Evolutionary conservation across 1,140 invertebrate genomes (phyloP).

Genomic region (Trigoniulus corallinus): DNA sequence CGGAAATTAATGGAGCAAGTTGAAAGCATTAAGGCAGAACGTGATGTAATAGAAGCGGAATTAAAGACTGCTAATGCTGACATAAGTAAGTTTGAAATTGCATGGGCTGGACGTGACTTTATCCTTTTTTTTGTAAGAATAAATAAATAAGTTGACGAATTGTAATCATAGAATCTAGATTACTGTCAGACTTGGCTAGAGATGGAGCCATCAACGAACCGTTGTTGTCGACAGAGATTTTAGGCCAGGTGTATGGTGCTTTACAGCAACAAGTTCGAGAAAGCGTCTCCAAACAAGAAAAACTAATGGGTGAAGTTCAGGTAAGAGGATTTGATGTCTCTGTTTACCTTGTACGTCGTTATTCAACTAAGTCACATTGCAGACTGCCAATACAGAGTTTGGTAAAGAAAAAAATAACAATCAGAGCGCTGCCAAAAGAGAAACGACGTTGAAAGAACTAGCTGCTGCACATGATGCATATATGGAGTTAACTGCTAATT

Average conservation of each 20-base stretch:
- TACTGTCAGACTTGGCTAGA: constrained; percentile 57
- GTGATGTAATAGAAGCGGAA: constrained; percentile 73
- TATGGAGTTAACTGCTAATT: constrained; percentile 72
- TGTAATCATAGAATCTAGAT: constrained; percentile 45
- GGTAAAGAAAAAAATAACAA: constrained; percentile 43
- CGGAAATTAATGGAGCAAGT: constrained; percentile 69
- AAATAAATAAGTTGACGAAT: too few relatives aligned
- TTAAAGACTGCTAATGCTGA: constrained; percentile 67
- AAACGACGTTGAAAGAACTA: constrained; percentile 64
- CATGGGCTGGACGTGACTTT: too few relatives aligned
- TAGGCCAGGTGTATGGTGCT: constrained; percentile 62
- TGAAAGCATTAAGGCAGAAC: constrained; percentile 69
- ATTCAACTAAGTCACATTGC: constrained; percentile 14
- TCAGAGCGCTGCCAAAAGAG: constrained; percentile 38
- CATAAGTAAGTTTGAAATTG: constrained; percentile 47
- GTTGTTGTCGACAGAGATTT: constrained; percentile 49
- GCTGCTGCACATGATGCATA: constrained; percentile 80
- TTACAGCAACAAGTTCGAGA: constrained; percentile 61
- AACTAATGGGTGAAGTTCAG: constrained; percentile 57
- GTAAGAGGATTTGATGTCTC: constrained; percentile 17
- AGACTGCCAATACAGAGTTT: constrained; percentile 56
- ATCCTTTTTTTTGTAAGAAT: too few relatives aligned
- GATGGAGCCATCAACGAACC: constrained; percentile 80
- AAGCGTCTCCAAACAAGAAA: constrained; percentile 58
- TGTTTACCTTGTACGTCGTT: neutral